A percentile compares a stretch with the other conserved stretches of the same genome.
phyloP scores from a whole-genome alignment of 2,113 vertebrate species.

The Ophthalmolycus amberensis region DNA sequence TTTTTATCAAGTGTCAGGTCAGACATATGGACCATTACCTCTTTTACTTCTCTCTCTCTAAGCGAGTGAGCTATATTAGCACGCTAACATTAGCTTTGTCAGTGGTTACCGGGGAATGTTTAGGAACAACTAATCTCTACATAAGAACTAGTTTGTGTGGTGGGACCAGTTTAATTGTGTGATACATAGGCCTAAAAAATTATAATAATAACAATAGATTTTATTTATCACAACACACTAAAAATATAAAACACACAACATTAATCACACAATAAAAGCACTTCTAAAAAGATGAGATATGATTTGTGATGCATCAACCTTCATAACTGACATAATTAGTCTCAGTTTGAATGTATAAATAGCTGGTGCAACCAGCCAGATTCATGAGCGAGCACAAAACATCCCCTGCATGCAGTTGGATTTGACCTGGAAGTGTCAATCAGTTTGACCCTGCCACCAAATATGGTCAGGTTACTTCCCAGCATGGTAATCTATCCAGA shows the following conservation, averaged over 20 bases:
- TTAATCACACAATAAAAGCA: neutral
- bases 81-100: neutral
- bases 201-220: neutral
- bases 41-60: neutral
- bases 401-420: neutral
- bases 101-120: neutral
- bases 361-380: neutral
- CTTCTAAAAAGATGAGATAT: neutral
- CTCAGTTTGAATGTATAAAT: neutral
- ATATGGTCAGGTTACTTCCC: slow-evolving; percentile 5
- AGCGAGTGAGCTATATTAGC: neutral
- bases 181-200: neutral
- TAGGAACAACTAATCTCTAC: neutral
- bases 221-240: neutral
- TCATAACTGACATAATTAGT: neutral
- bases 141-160: neutral
- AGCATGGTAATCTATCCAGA: slow-evolving; percentile 21
- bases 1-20: neutral
- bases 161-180: neutral
- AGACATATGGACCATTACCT: neutral
- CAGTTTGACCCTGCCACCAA: neutral
- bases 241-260: neutral
- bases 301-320: neutral
- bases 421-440: slow-evolving; percentile 16
- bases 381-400: neutral